Evolutionary conservation across 2,888 invertebrate species (phyloP).

Genomic region (Tubiluchus corallicola): DNA sequence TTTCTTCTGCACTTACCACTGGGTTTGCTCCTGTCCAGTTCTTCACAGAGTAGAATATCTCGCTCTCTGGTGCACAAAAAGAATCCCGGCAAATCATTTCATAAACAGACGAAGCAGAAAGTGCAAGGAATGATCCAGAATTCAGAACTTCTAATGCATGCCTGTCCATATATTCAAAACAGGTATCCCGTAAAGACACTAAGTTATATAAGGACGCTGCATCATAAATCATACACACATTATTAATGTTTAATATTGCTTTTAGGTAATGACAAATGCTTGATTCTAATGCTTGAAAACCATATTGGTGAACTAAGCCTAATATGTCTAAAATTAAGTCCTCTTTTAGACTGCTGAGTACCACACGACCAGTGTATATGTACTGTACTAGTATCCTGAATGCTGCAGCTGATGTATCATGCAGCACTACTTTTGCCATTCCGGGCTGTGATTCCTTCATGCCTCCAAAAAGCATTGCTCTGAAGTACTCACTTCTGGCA

Average conservation of each 20-base stretch:
- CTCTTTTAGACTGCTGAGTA: conserved; percentile 36
- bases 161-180: conserved; percentile 72
- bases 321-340: conserved; percentile 39
- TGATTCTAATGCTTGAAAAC: conserved; percentile 71
- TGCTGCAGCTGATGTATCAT: conserved; percentile 40
- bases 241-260: conserved; percentile 63
- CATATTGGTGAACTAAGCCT: conserved; percentile 86
- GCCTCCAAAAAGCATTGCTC: conserved; percentile 42
- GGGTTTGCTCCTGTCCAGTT: conserved; percentile 67
- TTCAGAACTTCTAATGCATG: conserved; percentile 65
- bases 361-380: conserved; percentile 70
- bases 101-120: conserved; percentile 68
- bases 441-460: conserved; percentile 41
- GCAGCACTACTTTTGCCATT: conserved; percentile 62
- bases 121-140: conserved; percentile 59
- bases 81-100: conserved; percentile 76
- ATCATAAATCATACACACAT: conserved; percentile 86
- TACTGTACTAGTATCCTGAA: conserved; percentile 56
- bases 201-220: conserved; percentile 56
- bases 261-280: conserved; percentile 82
- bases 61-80: conserved; percentile 86
- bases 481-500: conserved; percentile 84
- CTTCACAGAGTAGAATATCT: conserved; percentile 76
- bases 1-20: conserved; percentile 32
- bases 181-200: conserved; percentile 45